Evolutionary conservation across 2,113 vertebrate species (phyloP), one percentile per base, ranked within the genome.

Genomic region (Hystrix cristata): DNA sequence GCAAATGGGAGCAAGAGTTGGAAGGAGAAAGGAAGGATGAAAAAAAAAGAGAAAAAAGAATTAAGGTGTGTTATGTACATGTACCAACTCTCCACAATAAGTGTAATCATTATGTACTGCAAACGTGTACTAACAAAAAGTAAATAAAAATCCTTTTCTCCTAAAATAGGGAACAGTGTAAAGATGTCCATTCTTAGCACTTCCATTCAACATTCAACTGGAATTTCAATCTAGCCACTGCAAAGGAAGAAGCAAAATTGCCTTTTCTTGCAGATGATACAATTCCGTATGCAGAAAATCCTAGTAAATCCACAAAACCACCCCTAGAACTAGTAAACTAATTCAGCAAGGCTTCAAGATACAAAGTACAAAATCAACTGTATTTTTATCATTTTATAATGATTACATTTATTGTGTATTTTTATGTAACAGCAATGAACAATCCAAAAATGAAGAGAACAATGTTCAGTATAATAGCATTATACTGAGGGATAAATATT

Each of bases 161-260:
- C 14, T 62, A 91, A 86, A 91, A 91, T 3, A 95, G 29, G 51
- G 14, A 55, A 31, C 21, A 80, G 23, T 25, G n/a, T 10, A 82
- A 95, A 60, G 48, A 87, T 76, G 67, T 48, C 67, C 38, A 92
- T 48, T 87, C 67, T 65, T 74, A 81, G 0, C 29, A 72, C 11
- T 48, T 85, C 87, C 67, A 69, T 78, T 91, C 74, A 91, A 72
- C 43, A 91, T 91, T 86, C 74, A 62, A 91, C 21, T 72, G 27
- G 25, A 69, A 43, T 78, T 19, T 60, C 8, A 46, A 60, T 60
- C 59, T 60, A 86, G 43, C 12, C 64, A 86, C 13, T 86, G 11
- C 79, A 69, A 67, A 76, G 34, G 25, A 86, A 92, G 51, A 83
- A 60, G 67, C 87, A 57, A 88, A 67, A 76, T 34, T 69, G 15